These are phyloP conservation scores for Charina bottae DNA, from an alignment of 2,113 vertebrate species.

Conservation along the genomic window DNA sequence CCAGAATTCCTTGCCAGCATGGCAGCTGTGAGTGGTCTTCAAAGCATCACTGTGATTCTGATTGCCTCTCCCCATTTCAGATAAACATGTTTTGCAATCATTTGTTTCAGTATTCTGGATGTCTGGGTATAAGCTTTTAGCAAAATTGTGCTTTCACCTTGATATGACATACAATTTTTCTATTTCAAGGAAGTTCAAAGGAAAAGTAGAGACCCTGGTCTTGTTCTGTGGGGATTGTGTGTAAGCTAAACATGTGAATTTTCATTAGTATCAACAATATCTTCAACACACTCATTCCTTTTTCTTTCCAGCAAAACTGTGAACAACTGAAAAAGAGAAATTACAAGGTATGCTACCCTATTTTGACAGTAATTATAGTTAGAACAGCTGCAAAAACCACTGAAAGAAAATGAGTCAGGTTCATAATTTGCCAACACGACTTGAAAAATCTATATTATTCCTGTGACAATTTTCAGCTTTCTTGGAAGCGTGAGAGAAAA, in stretches of 20 bases:
- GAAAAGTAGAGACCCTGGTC: not conserved
- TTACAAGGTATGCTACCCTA: conserved; percentile 21
- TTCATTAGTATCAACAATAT: conserved; percentile 18
- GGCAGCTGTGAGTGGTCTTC: not conserved
- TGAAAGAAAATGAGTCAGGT: conserved; percentile 38
- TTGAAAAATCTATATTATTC: conserved; percentile 20
- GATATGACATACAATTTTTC: not conserved
- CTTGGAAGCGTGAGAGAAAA: not conserved
- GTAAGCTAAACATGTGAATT: not conserved
- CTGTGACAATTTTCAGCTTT: conserved; percentile 9
- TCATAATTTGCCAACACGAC: conserved; percentile 28
- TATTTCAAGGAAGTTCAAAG: conserved; percentile 9
- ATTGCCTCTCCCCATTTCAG: not conserved
- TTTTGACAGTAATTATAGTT: conserved; percentile 39
- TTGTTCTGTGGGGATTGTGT: not conserved
- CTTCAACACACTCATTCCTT: conserved; percentile 6
- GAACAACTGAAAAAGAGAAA: conserved; percentile 32
- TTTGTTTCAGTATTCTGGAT: not conserved
- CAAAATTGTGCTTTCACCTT: not conserved
- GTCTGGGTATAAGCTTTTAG: not conserved
- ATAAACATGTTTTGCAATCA: not conserved
- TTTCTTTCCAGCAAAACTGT: conserved; percentile 19
- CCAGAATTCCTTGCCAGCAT: not conserved
- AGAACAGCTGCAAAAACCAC: conserved; percentile 36
- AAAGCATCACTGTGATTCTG: not conserved